Evolutionary conservation across 2,888 invertebrate species (phyloP).

Genomic region (Cantharis rustica): DNA sequence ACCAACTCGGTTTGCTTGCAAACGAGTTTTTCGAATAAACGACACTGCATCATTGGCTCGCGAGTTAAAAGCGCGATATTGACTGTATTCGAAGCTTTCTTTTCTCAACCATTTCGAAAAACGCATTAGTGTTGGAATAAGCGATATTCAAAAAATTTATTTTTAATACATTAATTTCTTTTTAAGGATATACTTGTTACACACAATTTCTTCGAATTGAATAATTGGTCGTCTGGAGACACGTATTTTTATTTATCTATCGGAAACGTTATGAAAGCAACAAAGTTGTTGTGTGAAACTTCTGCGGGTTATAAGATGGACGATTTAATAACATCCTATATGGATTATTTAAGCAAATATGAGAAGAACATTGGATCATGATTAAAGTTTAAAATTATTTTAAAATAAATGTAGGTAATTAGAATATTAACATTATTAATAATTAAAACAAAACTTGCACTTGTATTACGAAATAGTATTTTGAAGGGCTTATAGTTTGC

Average conservation of each 20-base stretch:
- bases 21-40: too few relatives aligned
- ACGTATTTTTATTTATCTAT: slow-evolving; percentile 95
- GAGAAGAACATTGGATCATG: not conserved
- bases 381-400: not conserved
- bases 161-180: slow-evolving; percentile 25
- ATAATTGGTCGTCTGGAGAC: slow-evolving; percentile 95
- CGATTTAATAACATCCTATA: slow-evolving; percentile 92
- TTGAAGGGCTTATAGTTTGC: too few relatives aligned
- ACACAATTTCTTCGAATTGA: slow-evolving; percentile 86
- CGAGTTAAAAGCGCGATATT: not conserved
- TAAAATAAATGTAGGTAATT: not conserved
- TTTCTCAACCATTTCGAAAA: too few relatives aligned
- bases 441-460: not conserved
- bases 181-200: slow-evolving; percentile 78
- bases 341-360: slow-evolving; percentile 59
- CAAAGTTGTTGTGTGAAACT: slow-evolving; percentile 88
- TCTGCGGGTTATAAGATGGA: slow-evolving; percentile 96
- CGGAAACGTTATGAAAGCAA: slow-evolving; percentile 90
- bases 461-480: too few relatives aligned
- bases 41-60: too few relatives aligned
- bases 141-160: not conserved
- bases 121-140: too few relatives aligned
- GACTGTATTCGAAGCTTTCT: not conserved
- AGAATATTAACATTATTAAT: not conserved
- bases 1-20: too few relatives aligned